phyloP scores from a whole-genome alignment of 64 coral and sea anemone genomes.

The Porites australiensis region DNA sequence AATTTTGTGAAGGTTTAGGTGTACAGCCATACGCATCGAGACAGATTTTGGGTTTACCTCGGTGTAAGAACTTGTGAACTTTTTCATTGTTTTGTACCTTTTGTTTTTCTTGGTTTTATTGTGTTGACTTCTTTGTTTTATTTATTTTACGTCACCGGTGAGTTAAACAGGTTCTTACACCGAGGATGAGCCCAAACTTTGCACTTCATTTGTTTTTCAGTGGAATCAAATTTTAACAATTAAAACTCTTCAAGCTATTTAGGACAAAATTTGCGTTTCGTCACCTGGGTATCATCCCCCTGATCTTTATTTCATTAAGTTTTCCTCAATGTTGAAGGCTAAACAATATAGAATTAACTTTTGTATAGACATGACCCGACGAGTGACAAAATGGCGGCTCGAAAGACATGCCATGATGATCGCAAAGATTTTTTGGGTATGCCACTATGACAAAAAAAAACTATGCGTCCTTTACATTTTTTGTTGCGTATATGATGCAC shows the following conservation, averaged over 20 bases:
- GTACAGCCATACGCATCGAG: background rate
- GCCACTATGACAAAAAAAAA: background rate
- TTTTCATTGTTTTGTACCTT: no score
- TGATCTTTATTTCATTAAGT: background rate
- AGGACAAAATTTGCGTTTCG: conserved; percentile 1
- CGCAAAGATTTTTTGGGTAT: background rate
- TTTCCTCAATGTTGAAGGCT: background rate
- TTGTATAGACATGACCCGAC: background rate
- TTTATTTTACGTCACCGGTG: no score
- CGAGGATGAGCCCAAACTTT: background rate
- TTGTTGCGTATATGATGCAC: background rate
- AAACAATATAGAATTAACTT: background rate
- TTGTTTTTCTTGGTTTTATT: no score
- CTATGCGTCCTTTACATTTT: conserved; percentile 3
- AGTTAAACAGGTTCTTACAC: no score
- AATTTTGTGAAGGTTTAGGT: conserved; percentile 1
- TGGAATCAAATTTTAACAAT: background rate
- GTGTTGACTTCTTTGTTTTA: no score
- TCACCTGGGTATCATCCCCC: background rate
- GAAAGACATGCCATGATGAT: conserved; percentile 7
- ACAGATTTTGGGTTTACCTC: background rate
- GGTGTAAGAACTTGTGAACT: no score
- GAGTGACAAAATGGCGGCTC: background rate
- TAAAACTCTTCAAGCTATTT: conserved; percentile 8
- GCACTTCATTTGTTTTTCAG: conserved; percentile 10